Evolutionary conservation across 2,888 invertebrate species (phyloP), one percentile per base, ranked within the genome.

Genomic region (Yponomeuta evonymella): DNA sequence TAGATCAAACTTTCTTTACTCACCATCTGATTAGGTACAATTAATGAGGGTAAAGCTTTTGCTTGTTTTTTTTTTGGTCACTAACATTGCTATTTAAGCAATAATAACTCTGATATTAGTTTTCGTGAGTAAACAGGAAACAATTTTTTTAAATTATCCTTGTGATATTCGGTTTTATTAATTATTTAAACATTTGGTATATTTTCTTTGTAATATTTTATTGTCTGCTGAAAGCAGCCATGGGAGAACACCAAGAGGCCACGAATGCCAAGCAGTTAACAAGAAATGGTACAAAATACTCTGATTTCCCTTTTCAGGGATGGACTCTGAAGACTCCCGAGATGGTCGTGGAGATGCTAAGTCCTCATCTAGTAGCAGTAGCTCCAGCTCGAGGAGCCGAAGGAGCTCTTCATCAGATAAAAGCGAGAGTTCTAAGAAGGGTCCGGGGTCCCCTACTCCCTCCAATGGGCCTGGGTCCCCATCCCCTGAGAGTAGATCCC

Each of bases 321-420:
- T 94, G 94, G 94, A 94, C 83, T 94, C 94, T 30, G 94, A 94
- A 84, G 94, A 94, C 83, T 94, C 94, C 75, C 88, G 90, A 77
- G 94, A 93, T 87, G 92, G 86, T 77, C 79, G 81, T 77, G 83
- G 86, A 77, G 83, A 87, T 82, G 84, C 82, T 76, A 86, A 83
- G 72, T 86, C 91, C 75, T 87, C 92, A 76, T 89, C 92, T 73
- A 90, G 90, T 83, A 90, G 90, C 81, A 91, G 91, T 85, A 92
- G 92, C 76, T 86, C 91, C 73, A 87, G 87, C 76, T 91, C 90
- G 68, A 85, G 90, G 74, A 90, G 91, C 77, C 80, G 87, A 74
- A 81, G 86, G 73, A 89, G 90, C 36, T 76, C 92, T 72, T 90
- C 91, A 67, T 88, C 90, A 74, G 86, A 84, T 15, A 79, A 78